A percentile compares a stretch with the other conserved stretches of the same genome.
These are phyloP conservation scores for Hydroisotoma schaefferi DNA, from an alignment of 2,888 invertebrate genomes.

Conservation along the genomic window DNA sequence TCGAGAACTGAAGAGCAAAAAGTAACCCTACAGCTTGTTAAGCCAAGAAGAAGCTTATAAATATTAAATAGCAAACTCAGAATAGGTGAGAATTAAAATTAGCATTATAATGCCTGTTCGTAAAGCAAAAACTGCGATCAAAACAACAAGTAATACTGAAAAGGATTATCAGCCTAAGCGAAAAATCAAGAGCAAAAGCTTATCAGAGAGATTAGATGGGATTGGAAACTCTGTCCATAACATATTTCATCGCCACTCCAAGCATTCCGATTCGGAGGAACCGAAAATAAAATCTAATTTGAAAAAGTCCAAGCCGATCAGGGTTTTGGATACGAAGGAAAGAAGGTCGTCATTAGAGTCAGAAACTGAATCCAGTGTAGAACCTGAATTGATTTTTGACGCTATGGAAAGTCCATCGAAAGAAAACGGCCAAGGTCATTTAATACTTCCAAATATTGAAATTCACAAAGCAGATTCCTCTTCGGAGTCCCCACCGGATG, in stretches of 20 bases:
- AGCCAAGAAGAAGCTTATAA: no score
- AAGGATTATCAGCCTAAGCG: background rate
- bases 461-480: no score
- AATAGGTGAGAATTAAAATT: no score
- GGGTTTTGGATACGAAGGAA: no score
- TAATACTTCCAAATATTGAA: background rate
- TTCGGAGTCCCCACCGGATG: no score
- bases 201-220: constrained; percentile 20
- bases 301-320: no score
- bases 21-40: no score
- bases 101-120: constrained; percentile 5
- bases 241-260: constrained; percentile 19
- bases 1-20: no score
- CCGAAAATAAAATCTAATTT: no score
- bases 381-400: background rate
- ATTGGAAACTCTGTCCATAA: constrained; percentile 23
- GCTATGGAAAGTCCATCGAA: background rate
- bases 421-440: background rate
- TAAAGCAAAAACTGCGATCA: background rate
- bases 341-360: no score
- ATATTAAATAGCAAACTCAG: no score
- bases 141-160: background rate
- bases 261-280: background rate
- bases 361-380: background rate
- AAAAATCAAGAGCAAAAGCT: constrained; percentile 16